Percentiles rank a stretch among this genome's conserved stretches.
phyloP scores from a whole-genome alignment of 2,888 invertebrate species.

The Torymus aiolomorphi region DNA sequence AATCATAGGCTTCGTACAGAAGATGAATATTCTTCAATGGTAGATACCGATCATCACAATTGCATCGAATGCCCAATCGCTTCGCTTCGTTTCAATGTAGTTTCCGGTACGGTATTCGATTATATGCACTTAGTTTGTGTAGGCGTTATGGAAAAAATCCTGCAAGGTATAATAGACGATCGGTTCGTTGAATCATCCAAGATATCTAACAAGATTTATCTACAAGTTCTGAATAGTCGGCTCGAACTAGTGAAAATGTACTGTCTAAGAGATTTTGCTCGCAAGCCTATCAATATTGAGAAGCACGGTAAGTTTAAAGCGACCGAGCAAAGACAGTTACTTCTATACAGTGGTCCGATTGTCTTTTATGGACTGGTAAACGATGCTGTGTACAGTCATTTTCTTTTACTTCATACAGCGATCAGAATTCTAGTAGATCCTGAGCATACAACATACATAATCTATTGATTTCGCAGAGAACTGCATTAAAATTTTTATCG shows the following conservation, averaged over 20 bases:
- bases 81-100: background rate
- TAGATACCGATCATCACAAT: constrained; percentile 9
- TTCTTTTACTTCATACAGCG: too few relatives aligned
- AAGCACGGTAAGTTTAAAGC: constrained; percentile 14
- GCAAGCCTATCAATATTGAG: constrained; percentile 27
- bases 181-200: too few relatives aligned
- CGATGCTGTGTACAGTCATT: constrained; percentile 38
- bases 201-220: background rate
- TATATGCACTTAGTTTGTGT: constrained; percentile 10
- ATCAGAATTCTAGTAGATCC: constrained; percentile 33
- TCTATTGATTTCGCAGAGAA: constrained; percentile 22
- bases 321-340: too few relatives aligned
- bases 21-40: background rate
- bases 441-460: background rate
- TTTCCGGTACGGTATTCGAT: background rate
- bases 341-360: constrained; percentile 47
- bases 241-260: constrained; percentile 24
- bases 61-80: background rate
- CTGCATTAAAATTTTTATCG: constrained; percentile 8
- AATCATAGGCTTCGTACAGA: constrained; percentile 7
- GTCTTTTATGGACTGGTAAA: constrained; percentile 35
- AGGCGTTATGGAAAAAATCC: background rate
- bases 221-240: background rate
- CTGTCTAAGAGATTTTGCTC: constrained; percentile 50
- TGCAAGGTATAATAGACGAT: constrained; percentile 3